These are phyloP conservation scores for Ancistrus triradiatus DNA, from an alignment of 2,113 vertebrate species.

Conservation along the genomic window DNA sequence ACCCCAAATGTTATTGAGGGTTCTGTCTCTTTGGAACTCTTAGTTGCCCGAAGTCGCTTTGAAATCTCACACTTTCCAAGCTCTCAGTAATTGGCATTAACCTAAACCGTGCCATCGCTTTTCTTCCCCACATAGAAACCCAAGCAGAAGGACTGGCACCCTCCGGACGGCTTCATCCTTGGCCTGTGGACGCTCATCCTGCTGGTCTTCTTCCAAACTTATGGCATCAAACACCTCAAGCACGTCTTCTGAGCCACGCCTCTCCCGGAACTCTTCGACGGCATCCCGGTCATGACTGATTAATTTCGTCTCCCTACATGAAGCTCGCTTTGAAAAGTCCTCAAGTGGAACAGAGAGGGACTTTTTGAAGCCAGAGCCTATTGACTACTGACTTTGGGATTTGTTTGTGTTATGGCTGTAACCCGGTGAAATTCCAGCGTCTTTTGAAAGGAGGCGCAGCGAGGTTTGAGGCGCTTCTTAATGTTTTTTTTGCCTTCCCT, in stretches of 20 bases:
- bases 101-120: too few relatives aligned
- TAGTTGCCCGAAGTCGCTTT: too few relatives aligned
- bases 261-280: neutral
- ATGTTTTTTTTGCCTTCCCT: neutral
- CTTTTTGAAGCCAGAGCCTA: neutral
- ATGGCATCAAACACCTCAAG: constrained; percentile 95
- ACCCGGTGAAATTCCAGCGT: constrained; percentile 14
- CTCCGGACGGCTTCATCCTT: constrained; percentile 95
- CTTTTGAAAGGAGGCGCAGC: constrained; percentile 18
- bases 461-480: neutral
- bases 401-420: constrained; percentile 13
- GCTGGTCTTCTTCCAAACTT: constrained; percentile 95
- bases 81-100: too few relatives aligned
- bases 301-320: constrained; percentile 6
- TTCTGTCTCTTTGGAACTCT: too few relatives aligned
- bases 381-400: constrained; percentile 6
- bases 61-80: too few relatives aligned
- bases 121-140: constrained; percentile 93
- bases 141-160: constrained; percentile 96
- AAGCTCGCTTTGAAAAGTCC: too few relatives aligned
- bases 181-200: constrained; percentile 94
- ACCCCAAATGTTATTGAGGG: too few relatives aligned
- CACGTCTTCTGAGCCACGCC: constrained; percentile 80
- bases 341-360: too few relatives aligned
- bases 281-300: neutral